Conservation (phyloP, 1,140 invertebrate genomes). For the Nephila pilipes region DNA sequence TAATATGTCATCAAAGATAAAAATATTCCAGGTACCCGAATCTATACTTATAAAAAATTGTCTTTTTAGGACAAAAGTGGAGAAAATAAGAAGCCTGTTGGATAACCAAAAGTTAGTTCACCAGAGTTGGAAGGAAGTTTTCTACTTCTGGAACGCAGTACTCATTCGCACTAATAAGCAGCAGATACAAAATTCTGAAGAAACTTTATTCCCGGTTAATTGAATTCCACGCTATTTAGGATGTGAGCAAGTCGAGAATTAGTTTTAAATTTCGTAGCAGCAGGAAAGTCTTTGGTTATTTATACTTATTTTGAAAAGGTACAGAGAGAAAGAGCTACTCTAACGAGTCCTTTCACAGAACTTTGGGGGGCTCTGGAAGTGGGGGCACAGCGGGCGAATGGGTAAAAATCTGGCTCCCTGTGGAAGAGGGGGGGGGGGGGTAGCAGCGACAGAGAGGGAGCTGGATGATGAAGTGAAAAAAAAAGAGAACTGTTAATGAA, state of each 20-base stretch:
- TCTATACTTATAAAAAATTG: neutral
- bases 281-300: constrained; percentile 67
- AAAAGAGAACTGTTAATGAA: constrained; percentile 75
- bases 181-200: constrained; percentile 59
- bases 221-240: constrained; percentile 74
- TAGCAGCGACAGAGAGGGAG: constrained; percentile 27
- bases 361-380: constrained; percentile 7
- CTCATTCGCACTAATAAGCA: constrained; percentile 52
- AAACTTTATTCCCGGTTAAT: constrained; percentile 71
- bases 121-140: neutral
- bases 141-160: neutral
- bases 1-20: neutral
- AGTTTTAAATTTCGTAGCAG: constrained; percentile 74
- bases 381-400: constrained; percentile 47
- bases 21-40: neutral
- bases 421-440: constrained; percentile 46
- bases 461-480: constrained; percentile 58
- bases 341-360: constrained; percentile 74
- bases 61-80: neutral
- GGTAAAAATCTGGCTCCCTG: constrained; percentile 65
- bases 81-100: neutral
- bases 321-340: constrained; percentile 12
- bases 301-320: constrained; percentile 76
- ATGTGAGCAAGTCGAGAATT: constrained; percentile 74
- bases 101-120: constrained; percentile 15